Base-by-base conservation (phyloP, 2,888 invertebrate genomes). In the Stegana nigrithorax region DNA sequence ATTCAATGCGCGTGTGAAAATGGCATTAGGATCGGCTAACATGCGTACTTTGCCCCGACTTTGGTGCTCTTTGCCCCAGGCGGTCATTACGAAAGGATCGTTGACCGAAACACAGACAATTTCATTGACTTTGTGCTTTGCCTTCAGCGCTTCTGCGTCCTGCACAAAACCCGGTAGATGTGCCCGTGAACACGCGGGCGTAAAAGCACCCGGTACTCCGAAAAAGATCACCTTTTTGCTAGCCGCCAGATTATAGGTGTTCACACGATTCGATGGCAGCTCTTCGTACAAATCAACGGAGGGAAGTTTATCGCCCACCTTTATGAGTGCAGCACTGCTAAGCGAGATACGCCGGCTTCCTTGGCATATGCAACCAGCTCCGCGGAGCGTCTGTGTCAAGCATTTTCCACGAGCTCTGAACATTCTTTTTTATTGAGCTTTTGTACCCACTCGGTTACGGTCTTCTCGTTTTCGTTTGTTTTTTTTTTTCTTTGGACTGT, bases 1-100 rank as follows among this genome's bases (percentile, higher is more conserved):
- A 73, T 93, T 94, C 27, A 95, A 71, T 0, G 93, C 92, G 83
- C 93, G 93, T 56, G 93, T 91, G 81, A 95, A 93, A 50, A 88
- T 88, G 21, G 89, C 95, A 66, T 87, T 87, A 0, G 95, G 92
- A 86, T 96, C 96, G 21, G 96, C 95, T 56, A 96, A 86, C 92
- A 96, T 93, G 47, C 94, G 91, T 42, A 96, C 87, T 89, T 96
- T 96, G 79, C 93, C 94, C 60, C 88, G 87, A 5, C 93, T 90
- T 59, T 89, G 89, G 70, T 94, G 92, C 67, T 90, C 90, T 73
- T 91, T 90, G 14, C 93, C 95, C 95, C 96, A 97, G 0, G 96
- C 96, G 7, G 90, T 90, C 95, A 96, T 95, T 2, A 96, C 97
- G 84, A 96, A 97, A 0, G 96, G 94, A 86, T 97, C 97, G 82